These are phyloP conservation scores for Habrosyne pyritoides DNA, from an alignment of 2,888 invertebrate species.

Conservation along the genomic window DNA sequence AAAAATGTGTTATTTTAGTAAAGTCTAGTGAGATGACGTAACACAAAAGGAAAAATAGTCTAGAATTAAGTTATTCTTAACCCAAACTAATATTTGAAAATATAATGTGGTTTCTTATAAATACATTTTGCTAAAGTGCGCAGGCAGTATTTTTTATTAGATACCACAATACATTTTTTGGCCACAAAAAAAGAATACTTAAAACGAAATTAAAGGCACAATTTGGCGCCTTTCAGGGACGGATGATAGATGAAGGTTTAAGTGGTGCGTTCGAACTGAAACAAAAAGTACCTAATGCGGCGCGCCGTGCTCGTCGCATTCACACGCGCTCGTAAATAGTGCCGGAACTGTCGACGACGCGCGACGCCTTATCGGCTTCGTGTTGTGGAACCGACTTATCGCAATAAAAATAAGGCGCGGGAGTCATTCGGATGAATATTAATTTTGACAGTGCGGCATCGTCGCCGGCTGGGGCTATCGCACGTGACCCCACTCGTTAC, in stretches of 20 bases:
- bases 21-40: too few relatives aligned
- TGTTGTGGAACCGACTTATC: slow-evolving; percentile 55
- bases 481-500: slow-evolving; percentile 43
- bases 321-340: slow-evolving; percentile 42
- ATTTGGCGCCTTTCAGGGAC: slow-evolving; percentile 21
- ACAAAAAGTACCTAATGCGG: slow-evolving; percentile 16
- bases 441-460: slow-evolving; percentile 28
- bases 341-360: slow-evolving; percentile 37
- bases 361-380: slow-evolving; percentile 39
- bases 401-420: slow-evolving; percentile 45
- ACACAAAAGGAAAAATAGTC: too few relatives aligned
- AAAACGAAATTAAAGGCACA: slow-evolving; percentile 40
- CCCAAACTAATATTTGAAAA: too few relatives aligned
- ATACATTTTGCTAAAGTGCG: too few relatives aligned
- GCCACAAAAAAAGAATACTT: slow-evolving; percentile 43
- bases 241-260: slow-evolving; percentile 67
- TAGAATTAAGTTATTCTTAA: too few relatives aligned
- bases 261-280: slow-evolving; percentile 35
- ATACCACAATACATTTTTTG: slow-evolving; percentile 40
- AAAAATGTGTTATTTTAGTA: too few relatives aligned
- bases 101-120: too few relatives aligned
- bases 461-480: slow-evolving; percentile 47
- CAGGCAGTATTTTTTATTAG: background rate
- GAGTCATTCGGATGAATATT: slow-evolving; percentile 24
- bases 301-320: background rate